Conservation (phyloP, 2,888 invertebrate species). For the Campoplex capitator region DNA sequence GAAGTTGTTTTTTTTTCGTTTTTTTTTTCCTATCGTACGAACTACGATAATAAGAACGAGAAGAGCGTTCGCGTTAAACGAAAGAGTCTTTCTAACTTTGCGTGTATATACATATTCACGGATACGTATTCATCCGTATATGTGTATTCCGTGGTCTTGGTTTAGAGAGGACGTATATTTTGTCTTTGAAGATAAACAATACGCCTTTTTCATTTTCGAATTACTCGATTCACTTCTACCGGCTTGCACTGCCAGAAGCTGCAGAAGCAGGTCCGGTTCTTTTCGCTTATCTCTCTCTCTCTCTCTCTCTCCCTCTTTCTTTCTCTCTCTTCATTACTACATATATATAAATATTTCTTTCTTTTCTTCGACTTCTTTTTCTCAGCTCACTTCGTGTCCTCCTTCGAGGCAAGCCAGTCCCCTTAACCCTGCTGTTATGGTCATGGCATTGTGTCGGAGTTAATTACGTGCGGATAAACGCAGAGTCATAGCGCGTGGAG, state of each 20-base stretch:
- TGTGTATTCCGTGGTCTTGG: not conserved
- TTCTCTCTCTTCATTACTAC: conserved; percentile 55
- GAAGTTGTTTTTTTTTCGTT: no score
- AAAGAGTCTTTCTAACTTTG: conserved; percentile 37
- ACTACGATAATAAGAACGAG: conserved; percentile 44
- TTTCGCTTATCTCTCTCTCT: conserved; percentile 45
- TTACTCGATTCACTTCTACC: not conserved
- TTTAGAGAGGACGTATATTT: not conserved
- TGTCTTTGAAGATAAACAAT: not conserved
- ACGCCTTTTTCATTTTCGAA: not conserved
- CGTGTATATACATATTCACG: not conserved
- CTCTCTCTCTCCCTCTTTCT: conserved; percentile 48
- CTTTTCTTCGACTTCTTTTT: conserved; percentile 60
- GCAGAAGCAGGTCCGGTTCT: conserved; percentile 65
- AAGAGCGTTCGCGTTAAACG: conserved; percentile 34
- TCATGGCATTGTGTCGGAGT: conserved; percentile 83
- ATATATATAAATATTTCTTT: conserved; percentile 42
- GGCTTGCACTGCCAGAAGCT: conserved; percentile 40
- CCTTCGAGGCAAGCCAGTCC: conserved; percentile 53
- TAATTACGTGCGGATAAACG: conserved; percentile 83
- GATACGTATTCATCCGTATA: not conserved
- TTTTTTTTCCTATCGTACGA: conserved; percentile 37
- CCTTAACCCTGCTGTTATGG: conserved; percentile 60
- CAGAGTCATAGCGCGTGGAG: conserved; percentile 81
- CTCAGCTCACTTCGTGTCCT: conserved; percentile 53